Evolutionary conservation across 2,113 vertebrate genomes (phyloP).

Genomic region (Tylochromis polylepis): DNA sequence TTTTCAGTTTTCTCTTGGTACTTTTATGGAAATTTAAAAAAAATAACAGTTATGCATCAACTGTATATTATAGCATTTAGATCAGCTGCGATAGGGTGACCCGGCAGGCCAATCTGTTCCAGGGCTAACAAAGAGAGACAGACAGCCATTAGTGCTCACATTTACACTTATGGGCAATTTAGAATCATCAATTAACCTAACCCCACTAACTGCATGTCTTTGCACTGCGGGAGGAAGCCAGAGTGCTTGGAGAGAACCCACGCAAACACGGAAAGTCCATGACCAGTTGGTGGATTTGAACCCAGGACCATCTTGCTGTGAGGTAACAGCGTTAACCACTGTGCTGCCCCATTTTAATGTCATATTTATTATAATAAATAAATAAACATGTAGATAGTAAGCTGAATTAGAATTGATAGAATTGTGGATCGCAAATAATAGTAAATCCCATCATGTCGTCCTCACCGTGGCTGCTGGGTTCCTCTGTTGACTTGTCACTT

Average conservation of each 20-base stretch:
- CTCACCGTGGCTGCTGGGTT: conserved; percentile 70
- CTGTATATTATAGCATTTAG: not conserved
- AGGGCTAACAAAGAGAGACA: not conserved
- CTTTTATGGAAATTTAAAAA: not conserved
- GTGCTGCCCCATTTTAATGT: not conserved
- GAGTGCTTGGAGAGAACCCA: not conserved
- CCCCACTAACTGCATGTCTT: not conserved
- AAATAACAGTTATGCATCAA: not conserved
- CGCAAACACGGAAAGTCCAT: not conserved
- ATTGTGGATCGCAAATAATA: not conserved
- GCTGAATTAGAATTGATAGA: not conserved
- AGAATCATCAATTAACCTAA: not conserved
- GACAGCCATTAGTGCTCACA: not conserved
- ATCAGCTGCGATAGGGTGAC: not conserved
- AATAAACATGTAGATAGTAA: not conserved
- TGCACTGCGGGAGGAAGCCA: not conserved
- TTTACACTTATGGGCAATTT: not conserved
- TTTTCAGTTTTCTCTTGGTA: not conserved
- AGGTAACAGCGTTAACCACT: not conserved
- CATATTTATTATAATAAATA: not conserved
- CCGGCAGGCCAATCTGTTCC: not conserved
- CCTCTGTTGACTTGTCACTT: conserved; percentile 74
- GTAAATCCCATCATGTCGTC: not conserved
- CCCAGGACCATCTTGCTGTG: not conserved
- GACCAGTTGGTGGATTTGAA: not conserved